These are phyloP conservation scores for Nothobranchius furzeri DNA, from an alignment of 2,113 vertebrate species.

Conservation along the genomic window DNA sequence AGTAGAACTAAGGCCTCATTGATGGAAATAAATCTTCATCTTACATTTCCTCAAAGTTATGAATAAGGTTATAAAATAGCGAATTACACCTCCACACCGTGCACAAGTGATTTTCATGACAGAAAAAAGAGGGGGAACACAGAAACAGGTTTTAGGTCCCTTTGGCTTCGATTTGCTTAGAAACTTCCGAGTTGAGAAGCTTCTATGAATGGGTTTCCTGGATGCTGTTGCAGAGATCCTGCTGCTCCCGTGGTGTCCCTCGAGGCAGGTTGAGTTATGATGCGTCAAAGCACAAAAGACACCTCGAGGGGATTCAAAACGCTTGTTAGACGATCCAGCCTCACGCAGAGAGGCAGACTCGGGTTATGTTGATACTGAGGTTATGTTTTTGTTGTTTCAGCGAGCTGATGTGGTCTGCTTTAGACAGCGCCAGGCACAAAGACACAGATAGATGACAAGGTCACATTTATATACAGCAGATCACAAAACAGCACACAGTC, in stretches of 20 bases:
- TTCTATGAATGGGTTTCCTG: conserved; percentile 27
- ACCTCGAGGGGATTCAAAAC: conserved; percentile 25
- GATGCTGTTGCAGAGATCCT: conserved; percentile 25
- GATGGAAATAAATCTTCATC: background rate
- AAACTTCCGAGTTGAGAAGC: conserved; percentile 27
- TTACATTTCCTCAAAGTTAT: background rate
- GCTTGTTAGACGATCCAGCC: conserved; percentile 16
- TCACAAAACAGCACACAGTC: conserved; percentile 52
- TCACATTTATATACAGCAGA: conserved; percentile 59
- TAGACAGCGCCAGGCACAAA: conserved; percentile 55
- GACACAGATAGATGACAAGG: conserved; percentile 49
- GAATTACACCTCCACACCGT: conserved; percentile 2
- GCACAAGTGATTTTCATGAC: conserved; percentile 7
- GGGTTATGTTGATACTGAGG: background rate
- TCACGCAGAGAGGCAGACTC: conserved; percentile 28
- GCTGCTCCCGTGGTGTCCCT: conserved; percentile 23
- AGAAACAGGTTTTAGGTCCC: conserved; percentile 28
- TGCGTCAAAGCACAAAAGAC: conserved; percentile 38
- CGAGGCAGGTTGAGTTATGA: conserved; percentile 42
- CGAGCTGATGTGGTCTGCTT: conserved; percentile 44
- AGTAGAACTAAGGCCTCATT: conserved; percentile 12
- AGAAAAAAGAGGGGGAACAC: conserved; percentile 1
- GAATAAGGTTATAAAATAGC: background rate
- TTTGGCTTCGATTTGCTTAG: conserved; percentile 55
- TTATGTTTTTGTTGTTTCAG: conserved; percentile 25